phyloP scores from a whole-genome alignment of 2,797 vertebrate genomes.

The Sebastes diploproa region DNA sequence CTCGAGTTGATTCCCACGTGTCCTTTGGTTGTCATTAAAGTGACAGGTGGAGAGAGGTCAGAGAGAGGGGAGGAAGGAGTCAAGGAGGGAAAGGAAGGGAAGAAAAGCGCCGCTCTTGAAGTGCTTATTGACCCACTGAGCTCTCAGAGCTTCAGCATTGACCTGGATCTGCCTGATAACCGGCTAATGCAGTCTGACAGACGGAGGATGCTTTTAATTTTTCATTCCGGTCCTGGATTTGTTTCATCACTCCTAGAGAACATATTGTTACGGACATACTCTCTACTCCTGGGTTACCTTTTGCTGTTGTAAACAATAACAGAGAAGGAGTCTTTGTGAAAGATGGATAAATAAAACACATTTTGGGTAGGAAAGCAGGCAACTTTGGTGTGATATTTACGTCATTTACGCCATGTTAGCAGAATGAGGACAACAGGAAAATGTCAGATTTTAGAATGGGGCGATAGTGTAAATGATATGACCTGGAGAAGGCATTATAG shows the following conservation, averaged over 20 bases:
- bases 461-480: not conserved
- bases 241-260: not conserved
- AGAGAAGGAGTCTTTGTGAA: not conserved
- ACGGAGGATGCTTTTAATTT: conserved; percentile 3
- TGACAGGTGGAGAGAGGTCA: conserved; percentile 43
- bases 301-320: not conserved
- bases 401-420: not conserved
- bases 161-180: conserved; percentile 8
- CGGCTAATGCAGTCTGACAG: conserved; percentile 16
- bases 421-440: too few relatives aligned
- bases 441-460: too few relatives aligned
- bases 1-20: not conserved
- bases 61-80: not conserved
- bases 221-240: not conserved
- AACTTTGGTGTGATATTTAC: not conserved
- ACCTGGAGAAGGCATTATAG: not conserved
- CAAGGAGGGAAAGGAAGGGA: not conserved
- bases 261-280: not conserved
- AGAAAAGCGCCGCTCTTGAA: not conserved
- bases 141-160: not conserved
- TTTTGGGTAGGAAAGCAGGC: not conserved
- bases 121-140: conserved; percentile 11
- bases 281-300: not conserved
- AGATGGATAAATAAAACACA: not conserved
- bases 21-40: conserved; percentile 7